Evolutionary conservation across 2,113 vertebrate genomes (phyloP), one percentile per base, ranked within the genome.

Genomic region (Myrmecophaga tridactyla): DNA sequence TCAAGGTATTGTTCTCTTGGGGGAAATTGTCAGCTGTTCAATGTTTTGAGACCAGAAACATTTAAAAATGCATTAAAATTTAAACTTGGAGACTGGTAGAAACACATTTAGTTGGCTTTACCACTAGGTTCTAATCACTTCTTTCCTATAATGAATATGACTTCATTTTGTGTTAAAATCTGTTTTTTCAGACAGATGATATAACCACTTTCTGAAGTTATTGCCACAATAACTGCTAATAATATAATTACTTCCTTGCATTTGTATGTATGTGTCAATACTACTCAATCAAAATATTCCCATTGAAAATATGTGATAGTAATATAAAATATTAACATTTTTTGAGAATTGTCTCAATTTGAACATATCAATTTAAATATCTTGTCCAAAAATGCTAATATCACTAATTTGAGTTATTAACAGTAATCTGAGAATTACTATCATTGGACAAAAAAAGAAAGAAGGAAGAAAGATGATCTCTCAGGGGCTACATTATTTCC

Each of bases 1-100:
- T 96, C 90, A 92, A 96, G 96, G 78, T 95, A 96, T 88, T 91
- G 67, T 93, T 97, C 96, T 97, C 94, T 81, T 90, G 96, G 92
- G 96, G 86, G 27, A 93, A 90, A 96, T 95, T 85, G 92, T 97
- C 96, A 89, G 90, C 63, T 89, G 90, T 95, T 97, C 95, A 96
- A 62, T 97, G 96, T 97, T 96, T 96, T 97, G 97, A 97, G 90
- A 97, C 97, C 92, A 95, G 91, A 95, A 96, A 92, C 94, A 97
- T 96, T 97, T 96, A 95, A 94, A 97, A 97, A 95, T 95, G 51
- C 94, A 94, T 95, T 94, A 96, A 97, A 97, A 96, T 95, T 94
- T 95, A 94, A 92, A 97, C 72, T 96, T 78, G 34, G 65, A 96
- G 90, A 92, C 88, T 69, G 29, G 36, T 85, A 72, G 78, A 93